Conservation (phyloP, 2,888 invertebrate genomes). For the Axea sp. region DNA sequence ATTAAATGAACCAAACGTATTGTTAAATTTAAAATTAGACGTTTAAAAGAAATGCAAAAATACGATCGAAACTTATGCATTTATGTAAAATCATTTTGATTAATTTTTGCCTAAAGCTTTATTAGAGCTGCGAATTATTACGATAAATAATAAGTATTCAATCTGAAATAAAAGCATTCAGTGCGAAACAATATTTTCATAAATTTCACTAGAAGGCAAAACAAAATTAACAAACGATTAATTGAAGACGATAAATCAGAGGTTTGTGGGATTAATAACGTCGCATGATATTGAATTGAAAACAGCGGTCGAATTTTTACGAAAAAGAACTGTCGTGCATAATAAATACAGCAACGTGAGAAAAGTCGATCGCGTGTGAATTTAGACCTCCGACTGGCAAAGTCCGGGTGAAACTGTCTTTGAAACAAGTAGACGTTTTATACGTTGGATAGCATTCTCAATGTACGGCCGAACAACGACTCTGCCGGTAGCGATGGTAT, state of each 20-base stretch:
- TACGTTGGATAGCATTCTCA: conserved; percentile 29
- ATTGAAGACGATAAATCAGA: conserved; percentile 11
- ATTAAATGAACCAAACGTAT: too few species aligned
- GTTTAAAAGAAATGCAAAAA: too few species aligned
- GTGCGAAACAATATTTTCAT: neutral
- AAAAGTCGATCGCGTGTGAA: conserved; percentile 54
- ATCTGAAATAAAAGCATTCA: too few species aligned
- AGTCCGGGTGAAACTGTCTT: conserved; percentile 21
- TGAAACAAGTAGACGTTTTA: conserved; percentile 21
- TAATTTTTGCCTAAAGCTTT: too few species aligned
- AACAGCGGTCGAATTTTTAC: conserved; percentile 9
- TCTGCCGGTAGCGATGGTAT: conserved; percentile 30
- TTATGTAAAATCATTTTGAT: too few species aligned
- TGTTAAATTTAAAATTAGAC: too few species aligned
- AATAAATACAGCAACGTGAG: conserved; percentile 43
- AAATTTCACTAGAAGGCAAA: neutral
- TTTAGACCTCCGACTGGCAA: conserved; percentile 42
- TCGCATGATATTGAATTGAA: conserved; percentile 13
- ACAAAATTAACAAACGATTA: conserved; percentile 4
- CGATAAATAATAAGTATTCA: too few species aligned
- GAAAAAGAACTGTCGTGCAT: conserved; percentile 9
- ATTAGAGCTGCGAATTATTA: too few species aligned
- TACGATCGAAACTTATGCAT: too few species aligned
- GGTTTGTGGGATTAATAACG: conserved; percentile 5
- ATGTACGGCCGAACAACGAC: conserved; percentile 22